Conservation (phyloP, 2,888 invertebrate species). For the Drosophila subquinaria region DNA sequence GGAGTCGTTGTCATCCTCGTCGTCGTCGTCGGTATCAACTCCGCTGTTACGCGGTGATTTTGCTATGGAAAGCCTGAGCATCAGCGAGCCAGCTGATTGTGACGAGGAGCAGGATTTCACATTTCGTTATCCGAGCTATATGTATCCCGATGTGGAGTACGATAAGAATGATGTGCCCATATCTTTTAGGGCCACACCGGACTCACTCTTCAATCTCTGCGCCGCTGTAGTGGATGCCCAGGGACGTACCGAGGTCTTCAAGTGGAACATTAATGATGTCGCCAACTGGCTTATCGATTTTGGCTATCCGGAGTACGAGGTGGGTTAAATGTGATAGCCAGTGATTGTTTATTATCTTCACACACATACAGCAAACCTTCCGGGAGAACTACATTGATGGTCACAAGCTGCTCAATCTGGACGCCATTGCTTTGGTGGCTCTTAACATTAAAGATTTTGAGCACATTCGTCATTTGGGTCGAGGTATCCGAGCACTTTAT, state of each 20-base stretch:
- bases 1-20: constrained; percentile 61
- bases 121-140: constrained; percentile 71
- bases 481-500: constrained; percentile 85
- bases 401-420: constrained; percentile 86
- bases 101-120: constrained; percentile 62
- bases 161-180: constrained; percentile 69
- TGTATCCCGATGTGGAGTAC: constrained; percentile 68
- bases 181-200: constrained; percentile 83
- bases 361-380: constrained; percentile 82
- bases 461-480: constrained; percentile 85
- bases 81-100: constrained; percentile 56
- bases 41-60: constrained; percentile 37
- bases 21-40: constrained; percentile 44
- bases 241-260: constrained; percentile 85
- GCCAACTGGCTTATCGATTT: constrained; percentile 86
- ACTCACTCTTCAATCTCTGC: constrained; percentile 85
- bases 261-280: constrained; percentile 86
- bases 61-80: constrained; percentile 54
- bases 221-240: constrained; percentile 84
- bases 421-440: constrained; percentile 85
- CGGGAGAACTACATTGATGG: constrained; percentile 86
- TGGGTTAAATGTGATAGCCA: constrained; percentile 58
- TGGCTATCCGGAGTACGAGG: constrained; percentile 87
- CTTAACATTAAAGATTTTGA: constrained; percentile 86
- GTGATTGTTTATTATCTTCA: fast-evolving